Percentiles rank a stretch among this genome's conserved stretches.
Evolutionary conservation across 2,797 vertebrate species (phyloP).

Genomic region (Huso huso): DNA sequence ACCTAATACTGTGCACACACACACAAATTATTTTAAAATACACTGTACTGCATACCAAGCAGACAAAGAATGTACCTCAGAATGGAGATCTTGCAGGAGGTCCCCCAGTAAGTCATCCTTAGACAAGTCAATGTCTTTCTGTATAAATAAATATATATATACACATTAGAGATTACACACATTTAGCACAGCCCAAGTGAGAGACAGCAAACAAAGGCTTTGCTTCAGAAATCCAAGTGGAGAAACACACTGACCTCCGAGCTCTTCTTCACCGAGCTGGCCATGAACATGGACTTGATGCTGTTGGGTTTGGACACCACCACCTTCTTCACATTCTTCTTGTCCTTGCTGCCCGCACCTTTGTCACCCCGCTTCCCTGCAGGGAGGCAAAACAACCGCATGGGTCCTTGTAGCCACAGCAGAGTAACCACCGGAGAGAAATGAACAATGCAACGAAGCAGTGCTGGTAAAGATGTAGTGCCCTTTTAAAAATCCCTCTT

Average conservation of each 20-base stretch:
- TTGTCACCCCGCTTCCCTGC: slow-evolving; percentile 62
- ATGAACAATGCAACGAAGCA: slow-evolving; percentile 10
- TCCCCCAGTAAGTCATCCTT: slow-evolving; percentile 92
- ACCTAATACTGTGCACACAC: neutral
- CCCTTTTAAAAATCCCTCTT: too few relatives aligned
- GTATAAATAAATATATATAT: slow-evolving; percentile 27
- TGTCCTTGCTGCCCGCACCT: slow-evolving; percentile 43
- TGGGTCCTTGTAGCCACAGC: neutral
- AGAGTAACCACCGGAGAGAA: neutral
- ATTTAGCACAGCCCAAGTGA: neutral
- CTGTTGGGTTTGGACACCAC: slow-evolving; percentile 80
- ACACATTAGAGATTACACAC: neutral
- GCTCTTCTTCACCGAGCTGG: slow-evolving; percentile 81
- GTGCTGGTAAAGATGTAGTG: neutral
- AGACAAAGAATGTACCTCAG: slow-evolving; percentile 60
- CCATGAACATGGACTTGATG: slow-evolving; percentile 93
- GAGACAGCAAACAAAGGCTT: neutral
- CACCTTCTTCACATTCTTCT: slow-evolving; percentile 65
- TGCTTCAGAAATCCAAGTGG: neutral
- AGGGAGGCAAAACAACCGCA: slow-evolving; percentile 7
- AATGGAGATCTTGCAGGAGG: slow-evolving; percentile 85
- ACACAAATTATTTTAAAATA: neutral
- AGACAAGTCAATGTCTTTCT: slow-evolving; percentile 93
- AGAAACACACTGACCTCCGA: slow-evolving; percentile 46
- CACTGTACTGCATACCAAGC: neutral